These are phyloP conservation scores for Melanaphis sacchari DNA, from an alignment of 1,140 invertebrate genomes.

Conservation along the genomic window DNA sequence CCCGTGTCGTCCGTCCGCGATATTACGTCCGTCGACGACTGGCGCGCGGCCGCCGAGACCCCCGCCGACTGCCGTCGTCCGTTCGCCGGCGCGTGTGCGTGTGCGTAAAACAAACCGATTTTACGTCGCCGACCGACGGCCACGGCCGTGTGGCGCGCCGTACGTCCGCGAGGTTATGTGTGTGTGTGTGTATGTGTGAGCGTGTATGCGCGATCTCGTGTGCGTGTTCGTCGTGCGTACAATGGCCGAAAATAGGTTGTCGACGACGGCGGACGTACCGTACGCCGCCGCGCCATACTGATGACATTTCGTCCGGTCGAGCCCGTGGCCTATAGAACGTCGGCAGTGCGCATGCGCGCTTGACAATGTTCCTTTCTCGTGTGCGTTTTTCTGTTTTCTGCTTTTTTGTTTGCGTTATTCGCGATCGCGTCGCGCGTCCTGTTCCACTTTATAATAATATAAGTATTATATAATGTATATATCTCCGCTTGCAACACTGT, in stretches of 20 bases:
- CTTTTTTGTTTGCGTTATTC: not conserved
- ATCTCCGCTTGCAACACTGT: not conserved
- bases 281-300: slow-evolving; percentile 26
- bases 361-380: not conserved
- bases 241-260: slow-evolving; percentile 57
- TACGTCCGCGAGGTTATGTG: slow-evolving; percentile 52
- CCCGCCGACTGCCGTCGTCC: not conserved
- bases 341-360: slow-evolving; percentile 41
- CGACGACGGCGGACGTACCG: slow-evolving; percentile 33
- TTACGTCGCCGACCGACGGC: slow-evolving; percentile 16
- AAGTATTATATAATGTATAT: not conserved
- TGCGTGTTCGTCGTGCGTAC: not conserved
- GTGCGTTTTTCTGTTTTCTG: not conserved
- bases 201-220: not conserved
- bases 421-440: not conserved
- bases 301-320: slow-evolving; percentile 14
- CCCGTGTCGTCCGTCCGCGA: not conserved
- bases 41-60: not conserved
- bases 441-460: not conserved
- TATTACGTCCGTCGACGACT: not conserved
- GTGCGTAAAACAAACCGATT: not conserved
- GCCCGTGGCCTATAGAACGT: not conserved
- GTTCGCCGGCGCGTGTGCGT: not conserved
- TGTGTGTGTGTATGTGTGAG: not conserved
- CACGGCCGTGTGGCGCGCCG: slow-evolving; percentile 41